Conservation (phyloP, 2,888 invertebrate genomes). For the Eurytoma californica region DNA sequence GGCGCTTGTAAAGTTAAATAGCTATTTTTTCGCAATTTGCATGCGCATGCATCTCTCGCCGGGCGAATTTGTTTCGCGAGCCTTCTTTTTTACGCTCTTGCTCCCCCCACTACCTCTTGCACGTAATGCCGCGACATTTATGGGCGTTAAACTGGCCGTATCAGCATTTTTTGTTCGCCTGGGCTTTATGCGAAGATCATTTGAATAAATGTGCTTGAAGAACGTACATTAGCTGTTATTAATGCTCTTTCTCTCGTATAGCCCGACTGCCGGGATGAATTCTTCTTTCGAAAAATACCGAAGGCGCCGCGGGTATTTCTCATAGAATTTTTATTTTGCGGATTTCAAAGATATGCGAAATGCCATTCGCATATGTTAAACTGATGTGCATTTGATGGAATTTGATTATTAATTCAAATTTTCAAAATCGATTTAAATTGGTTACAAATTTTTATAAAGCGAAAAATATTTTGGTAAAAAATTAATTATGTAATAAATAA, state of each 20-base stretch:
- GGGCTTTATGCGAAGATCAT: conserved; percentile 40
- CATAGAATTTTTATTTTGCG: too few relatives aligned
- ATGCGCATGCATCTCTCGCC: conserved; percentile 25
- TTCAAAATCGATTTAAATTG: too few relatives aligned
- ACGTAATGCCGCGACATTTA: conserved; percentile 27
- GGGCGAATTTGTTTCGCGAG: conserved; percentile 17
- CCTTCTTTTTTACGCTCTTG: neutral
- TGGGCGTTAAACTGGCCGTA: conserved; percentile 41
- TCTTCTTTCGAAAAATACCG: too few relatives aligned
- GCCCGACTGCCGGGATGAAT: too few relatives aligned
- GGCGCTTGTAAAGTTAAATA: conserved; percentile 29
- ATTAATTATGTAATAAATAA: too few relatives aligned
- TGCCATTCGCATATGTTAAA: too few relatives aligned
- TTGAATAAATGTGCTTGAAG: conserved; percentile 25
- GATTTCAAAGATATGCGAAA: too few relatives aligned
- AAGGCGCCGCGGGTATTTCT: too few relatives aligned
- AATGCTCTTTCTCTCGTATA: neutral
- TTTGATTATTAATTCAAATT: too few relatives aligned
- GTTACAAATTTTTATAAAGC: too few relatives aligned
- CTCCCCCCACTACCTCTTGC: neutral
- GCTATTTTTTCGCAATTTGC: conserved; percentile 38
- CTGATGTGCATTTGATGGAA: too few relatives aligned
- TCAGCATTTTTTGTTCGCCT: conserved; percentile 42
- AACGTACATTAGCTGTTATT: conserved; percentile 1
- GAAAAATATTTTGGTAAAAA: too few relatives aligned